These are phyloP conservation scores for Pararge aegeria DNA, from an alignment of 1,140 invertebrate genomes.

Conservation along the genomic window DNA sequence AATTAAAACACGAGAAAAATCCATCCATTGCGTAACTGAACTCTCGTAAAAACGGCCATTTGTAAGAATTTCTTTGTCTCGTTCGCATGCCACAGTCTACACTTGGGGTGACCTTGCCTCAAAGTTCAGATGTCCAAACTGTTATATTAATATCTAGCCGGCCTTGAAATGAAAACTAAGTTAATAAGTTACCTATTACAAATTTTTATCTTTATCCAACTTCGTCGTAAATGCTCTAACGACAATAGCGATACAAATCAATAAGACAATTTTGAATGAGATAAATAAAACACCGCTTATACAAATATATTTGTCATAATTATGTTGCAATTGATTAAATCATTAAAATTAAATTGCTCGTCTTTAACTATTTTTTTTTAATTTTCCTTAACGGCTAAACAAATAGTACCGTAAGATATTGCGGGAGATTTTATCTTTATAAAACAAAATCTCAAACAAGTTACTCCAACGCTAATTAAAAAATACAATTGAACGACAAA, in stretches of 20 bases:
- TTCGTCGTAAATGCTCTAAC: too few relatives aligned
- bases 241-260: too few relatives aligned
- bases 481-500: conserved; percentile 3
- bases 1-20: conserved; percentile 38
- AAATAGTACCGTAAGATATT: too few relatives aligned
- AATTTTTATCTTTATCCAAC: too few relatives aligned
- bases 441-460: too few relatives aligned
- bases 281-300: too few relatives aligned
- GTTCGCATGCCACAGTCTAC: conserved; percentile 8
- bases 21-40: conserved; percentile 61
- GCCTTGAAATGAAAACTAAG: not conserved
- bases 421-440: not conserved
- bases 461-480: not conserved
- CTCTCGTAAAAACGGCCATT: conserved; percentile 41
- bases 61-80: conserved; percentile 53
- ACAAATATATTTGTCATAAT: too few relatives aligned
- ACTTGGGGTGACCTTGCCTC: conserved; percentile 30
- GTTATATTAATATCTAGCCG: not conserved
- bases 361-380: too few relatives aligned
- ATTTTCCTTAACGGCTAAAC: too few relatives aligned
- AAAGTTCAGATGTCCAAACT: conserved; percentile 25
- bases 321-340: too few relatives aligned
- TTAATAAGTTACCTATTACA: not conserved
- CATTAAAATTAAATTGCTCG: too few relatives aligned
- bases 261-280: too few relatives aligned